Evolutionary conservation across 2,797 vertebrate genomes (phyloP).

Genomic region (Presbytis comata): DNA sequence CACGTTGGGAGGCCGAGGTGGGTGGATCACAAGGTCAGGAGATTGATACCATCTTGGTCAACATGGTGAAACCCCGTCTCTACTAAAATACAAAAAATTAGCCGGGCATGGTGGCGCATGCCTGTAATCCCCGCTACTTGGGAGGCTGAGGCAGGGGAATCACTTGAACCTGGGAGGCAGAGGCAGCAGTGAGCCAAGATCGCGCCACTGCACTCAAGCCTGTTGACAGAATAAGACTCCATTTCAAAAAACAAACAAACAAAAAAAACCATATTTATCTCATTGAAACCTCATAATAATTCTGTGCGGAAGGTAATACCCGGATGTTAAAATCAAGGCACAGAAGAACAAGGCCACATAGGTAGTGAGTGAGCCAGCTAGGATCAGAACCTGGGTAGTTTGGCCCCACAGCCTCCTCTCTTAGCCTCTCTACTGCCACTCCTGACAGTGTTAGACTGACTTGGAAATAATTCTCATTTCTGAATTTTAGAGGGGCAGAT

Average conservation of each 20-base stretch:
- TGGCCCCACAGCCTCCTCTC: neutral
- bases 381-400: neutral
- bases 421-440: neutral
- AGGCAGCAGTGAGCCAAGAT: too few species aligned
- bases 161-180: accelerated
- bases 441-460: neutral
- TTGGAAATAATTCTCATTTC: neutral
- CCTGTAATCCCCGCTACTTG: too few species aligned
- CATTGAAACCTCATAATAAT: neutral
- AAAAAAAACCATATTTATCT: neutral
- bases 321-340: neutral
- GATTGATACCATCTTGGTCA: too few species aligned
- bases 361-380: neutral
- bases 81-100: too few species aligned
- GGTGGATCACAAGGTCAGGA: too few species aligned
- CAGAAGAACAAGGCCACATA: neutral
- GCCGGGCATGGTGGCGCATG: too few species aligned
- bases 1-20: too few species aligned
- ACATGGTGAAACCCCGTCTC: too few species aligned
- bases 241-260: too few species aligned
- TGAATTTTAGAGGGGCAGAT: neutral
- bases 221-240: too few species aligned
- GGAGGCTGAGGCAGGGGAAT: too few species aligned
- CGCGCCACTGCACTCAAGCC: too few species aligned
- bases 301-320: neutral